Evolutionary conservation across 1,140 invertebrate species (phyloP), one percentile per base, ranked within the genome.

Genomic region (Rhopalosiphum maidis): DNA sequence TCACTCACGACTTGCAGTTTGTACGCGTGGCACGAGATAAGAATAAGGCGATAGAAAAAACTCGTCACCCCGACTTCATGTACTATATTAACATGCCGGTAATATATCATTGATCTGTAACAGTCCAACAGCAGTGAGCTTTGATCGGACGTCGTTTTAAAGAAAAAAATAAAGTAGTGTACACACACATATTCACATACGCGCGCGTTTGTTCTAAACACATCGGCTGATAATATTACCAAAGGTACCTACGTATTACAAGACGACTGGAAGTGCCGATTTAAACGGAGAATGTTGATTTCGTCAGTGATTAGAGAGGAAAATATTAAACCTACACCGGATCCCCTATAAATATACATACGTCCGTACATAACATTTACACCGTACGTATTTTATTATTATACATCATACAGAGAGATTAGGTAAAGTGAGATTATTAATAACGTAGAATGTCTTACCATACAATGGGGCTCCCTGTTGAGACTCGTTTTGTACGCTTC

Each of bases 361-460:
- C n/a, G 35, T 37, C n/a, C 8, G 35, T 83, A 37, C 22, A 83
- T 21, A 83, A 37, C 77, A 83, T 83, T 83, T 83, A 77, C 35
- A 83, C 35, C 77, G 35, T 83, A 83, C 18, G 35, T 37, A 83
- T 23, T 83, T 83, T 37, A 37, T 83, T 83, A 83, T 37, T 35
- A 37, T 22, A 83, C n/a, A 83, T 83, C 77, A 37, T 83, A 83
- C 77, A 9, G 35, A 22, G n/a, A 37, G 77, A 83, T 37, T 37
- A 37, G 77, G 35, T 83, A 37, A 77, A 77, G 60, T 37, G 77
- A 83, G 77, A 83, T 83, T 37, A 37, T 83, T 83, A 83, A 83
- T 83, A 83, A 83, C 35, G 77, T 83, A 37, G 35, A 83, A 83
- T 37, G 35, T 37, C 77, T 83, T 83, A 83, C 35, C 35, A 83